Percentiles rank a stretch among this genome's conserved stretches.
These are phyloP conservation scores for Kryptolebias marmoratus DNA, from an alignment of 2,113 vertebrate genomes.

Conservation along the genomic window DNA sequence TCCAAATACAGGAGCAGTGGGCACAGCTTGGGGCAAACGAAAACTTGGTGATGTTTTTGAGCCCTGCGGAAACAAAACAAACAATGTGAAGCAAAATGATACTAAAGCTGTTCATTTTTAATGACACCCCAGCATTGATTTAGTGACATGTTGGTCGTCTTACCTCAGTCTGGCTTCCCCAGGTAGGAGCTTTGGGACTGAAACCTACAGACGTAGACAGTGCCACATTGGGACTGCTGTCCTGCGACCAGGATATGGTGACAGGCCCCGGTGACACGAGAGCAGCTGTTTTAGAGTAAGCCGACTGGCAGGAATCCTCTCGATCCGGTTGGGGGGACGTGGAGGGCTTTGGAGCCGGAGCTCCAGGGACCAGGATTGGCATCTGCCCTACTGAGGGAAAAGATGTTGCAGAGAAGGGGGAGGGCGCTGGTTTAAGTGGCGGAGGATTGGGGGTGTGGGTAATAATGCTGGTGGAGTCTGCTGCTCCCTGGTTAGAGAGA, in stretches of 20 bases:
- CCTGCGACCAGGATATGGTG: constrained; percentile 83
- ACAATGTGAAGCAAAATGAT: constrained; percentile 1
- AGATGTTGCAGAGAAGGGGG: constrained; percentile 81
- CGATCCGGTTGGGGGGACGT: constrained; percentile 84
- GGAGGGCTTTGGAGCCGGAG: constrained; percentile 79
- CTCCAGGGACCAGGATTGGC: constrained; percentile 80
- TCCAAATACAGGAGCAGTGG: constrained; percentile 83
- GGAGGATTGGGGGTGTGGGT: constrained; percentile 81
- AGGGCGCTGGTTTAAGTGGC: constrained; percentile 83
- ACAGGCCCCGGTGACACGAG: constrained; percentile 84
- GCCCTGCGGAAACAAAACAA: constrained; percentile 79
- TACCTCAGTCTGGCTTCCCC: constrained; percentile 88
- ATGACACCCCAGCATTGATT: background rate
- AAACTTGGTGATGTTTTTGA: constrained; percentile 85
- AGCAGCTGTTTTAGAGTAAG: constrained; percentile 82
- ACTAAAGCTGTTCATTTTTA: background rate
- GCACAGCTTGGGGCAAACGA: constrained; percentile 80
- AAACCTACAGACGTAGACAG: constrained; percentile 79
- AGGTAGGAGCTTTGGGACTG: constrained; percentile 82
- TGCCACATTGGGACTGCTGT: constrained; percentile 75
- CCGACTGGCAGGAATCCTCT: constrained; percentile 75
- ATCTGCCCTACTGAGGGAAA: constrained; percentile 89
- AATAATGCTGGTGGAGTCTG: constrained; percentile 72
- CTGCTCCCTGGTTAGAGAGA: constrained; percentile 85
- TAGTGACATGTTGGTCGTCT: constrained; percentile 56